These are phyloP conservation scores for Thunnus thynnus DNA, from an alignment of 2,113 vertebrate species.

Conservation along the genomic window DNA sequence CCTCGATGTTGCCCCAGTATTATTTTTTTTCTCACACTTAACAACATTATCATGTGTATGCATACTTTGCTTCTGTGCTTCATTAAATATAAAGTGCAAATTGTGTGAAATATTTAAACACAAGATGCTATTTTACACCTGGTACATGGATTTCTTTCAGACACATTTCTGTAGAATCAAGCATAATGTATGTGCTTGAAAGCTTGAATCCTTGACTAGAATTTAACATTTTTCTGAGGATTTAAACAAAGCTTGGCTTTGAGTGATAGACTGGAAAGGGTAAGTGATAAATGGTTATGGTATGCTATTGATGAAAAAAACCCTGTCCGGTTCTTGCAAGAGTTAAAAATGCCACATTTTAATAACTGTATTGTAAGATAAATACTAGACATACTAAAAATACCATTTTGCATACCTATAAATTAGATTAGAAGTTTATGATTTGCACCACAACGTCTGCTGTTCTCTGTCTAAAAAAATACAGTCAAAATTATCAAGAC, in stretches of 20 bases:
- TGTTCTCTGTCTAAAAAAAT: not conserved
- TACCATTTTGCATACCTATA: not conserved
- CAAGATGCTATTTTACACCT: not conserved
- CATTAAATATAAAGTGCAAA: not conserved
- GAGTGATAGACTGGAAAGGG: conserved; percentile 6
- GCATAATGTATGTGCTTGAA: conserved; percentile 1
- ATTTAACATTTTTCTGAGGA: conserved; percentile 2
- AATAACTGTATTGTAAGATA: not conserved
- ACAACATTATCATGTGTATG: not conserved
- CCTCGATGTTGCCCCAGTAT: not conserved
- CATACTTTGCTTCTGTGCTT: not conserved
- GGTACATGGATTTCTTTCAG: conserved; percentile 16
- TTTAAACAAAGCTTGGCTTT: conserved; percentile 1
- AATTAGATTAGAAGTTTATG: not conserved
- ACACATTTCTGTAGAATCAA: conserved; percentile 3
- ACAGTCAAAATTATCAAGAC: not conserved
- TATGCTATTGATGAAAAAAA: not conserved
- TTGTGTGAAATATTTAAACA: not conserved
- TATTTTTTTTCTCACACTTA: not conserved
- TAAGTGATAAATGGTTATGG: not conserved
- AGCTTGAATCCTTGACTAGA: conserved; percentile 11
- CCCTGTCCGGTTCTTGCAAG: not conserved
- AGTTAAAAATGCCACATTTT: not conserved
- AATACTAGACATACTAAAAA: not conserved
- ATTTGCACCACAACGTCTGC: not conserved